Percentiles rank a stretch among this genome's conserved stretches.
These are phyloP conservation scores for Pomacea canaliculata DNA, from an alignment of 2,888 invertebrate genomes.

Conservation along the genomic window DNA sequence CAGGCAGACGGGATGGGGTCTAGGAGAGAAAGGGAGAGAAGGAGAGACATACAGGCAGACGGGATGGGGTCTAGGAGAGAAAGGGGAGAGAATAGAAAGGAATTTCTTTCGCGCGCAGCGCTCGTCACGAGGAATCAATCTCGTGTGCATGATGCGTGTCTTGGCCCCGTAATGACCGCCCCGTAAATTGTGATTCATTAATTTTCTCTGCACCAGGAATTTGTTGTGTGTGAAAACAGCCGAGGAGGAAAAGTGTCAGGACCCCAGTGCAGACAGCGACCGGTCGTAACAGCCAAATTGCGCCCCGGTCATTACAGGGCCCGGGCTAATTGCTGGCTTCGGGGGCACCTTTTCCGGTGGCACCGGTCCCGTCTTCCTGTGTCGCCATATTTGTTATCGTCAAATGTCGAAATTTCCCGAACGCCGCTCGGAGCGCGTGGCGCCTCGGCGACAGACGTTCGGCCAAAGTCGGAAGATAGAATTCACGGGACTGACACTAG, in stretches of 20 bases:
- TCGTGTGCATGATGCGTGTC: slow-evolving; percentile 4
- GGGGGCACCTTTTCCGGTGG: slow-evolving; percentile 18
- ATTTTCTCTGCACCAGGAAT: not conserved
- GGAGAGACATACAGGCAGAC: not conserved
- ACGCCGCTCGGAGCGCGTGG: slow-evolving; percentile 13
- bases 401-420: slow-evolving; percentile 34
- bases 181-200: not conserved
- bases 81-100: not conserved
- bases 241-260: slow-evolving; percentile 7
- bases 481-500: slow-evolving; percentile 26
- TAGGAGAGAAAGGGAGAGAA: too few species aligned
- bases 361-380: slow-evolving; percentile 29
- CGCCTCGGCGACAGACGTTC: slow-evolving; percentile 24
- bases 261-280: slow-evolving; percentile 8
- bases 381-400: slow-evolving; percentile 34
- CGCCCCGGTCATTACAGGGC: slow-evolving; percentile 19
- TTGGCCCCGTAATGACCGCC: too few species aligned
- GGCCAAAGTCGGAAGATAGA: slow-evolving; percentile 23
- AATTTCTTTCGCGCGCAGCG: not conserved
- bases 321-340: slow-evolving; percentile 10
- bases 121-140: too few species aligned
- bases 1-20: not conserved
- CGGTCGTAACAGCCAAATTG: slow-evolving; percentile 20
- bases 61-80: too few species aligned
- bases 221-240: slow-evolving; percentile 24